These are phyloP conservation scores for Corythucha ciliata DNA, from an alignment of 2,888 invertebrate genomes.

Conservation along the genomic window DNA sequence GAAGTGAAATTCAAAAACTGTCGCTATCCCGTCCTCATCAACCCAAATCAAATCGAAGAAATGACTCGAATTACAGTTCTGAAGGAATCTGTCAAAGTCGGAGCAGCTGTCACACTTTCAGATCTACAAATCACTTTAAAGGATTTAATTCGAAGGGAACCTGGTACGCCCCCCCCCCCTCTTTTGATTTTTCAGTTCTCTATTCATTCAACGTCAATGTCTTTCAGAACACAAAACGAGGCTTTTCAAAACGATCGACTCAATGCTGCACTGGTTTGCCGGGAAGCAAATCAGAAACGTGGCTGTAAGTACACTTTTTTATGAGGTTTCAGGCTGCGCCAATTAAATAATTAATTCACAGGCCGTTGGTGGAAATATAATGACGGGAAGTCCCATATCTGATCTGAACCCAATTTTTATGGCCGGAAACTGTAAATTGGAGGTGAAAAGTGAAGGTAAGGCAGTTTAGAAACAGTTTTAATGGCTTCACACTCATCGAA, in stretches of 20 bases:
- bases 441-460: conserved; percentile 48
- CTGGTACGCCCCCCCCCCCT: conserved; percentile 40
- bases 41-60: conserved; percentile 59
- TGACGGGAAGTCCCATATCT: conserved; percentile 93
- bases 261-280: conserved; percentile 91
- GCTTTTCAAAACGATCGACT: conserved; percentile 57
- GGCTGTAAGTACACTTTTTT: conserved; percentile 48
- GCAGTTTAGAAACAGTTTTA: not conserved
- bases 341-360: conserved; percentile 40
- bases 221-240: conserved; percentile 47
- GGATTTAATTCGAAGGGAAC: conserved; percentile 37
- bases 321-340: no score
- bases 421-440: conserved; percentile 59
- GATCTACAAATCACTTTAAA: conserved; percentile 59
- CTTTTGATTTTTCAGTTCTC: not conserved
- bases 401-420: conserved; percentile 88
- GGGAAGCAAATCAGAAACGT: conserved; percentile 92
- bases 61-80: conserved; percentile 50
- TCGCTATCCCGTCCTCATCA: conserved; percentile 67
- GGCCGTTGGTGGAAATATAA: conserved; percentile 85
- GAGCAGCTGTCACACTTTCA: conserved; percentile 69
- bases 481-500: not conserved
- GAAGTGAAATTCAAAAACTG: conserved; percentile 82
- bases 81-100: conserved; percentile 56
- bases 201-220: not conserved